Base-by-base conservation (phyloP, 2,797 vertebrate genomes). In the Erpetoichthys calabaricus region DNA sequence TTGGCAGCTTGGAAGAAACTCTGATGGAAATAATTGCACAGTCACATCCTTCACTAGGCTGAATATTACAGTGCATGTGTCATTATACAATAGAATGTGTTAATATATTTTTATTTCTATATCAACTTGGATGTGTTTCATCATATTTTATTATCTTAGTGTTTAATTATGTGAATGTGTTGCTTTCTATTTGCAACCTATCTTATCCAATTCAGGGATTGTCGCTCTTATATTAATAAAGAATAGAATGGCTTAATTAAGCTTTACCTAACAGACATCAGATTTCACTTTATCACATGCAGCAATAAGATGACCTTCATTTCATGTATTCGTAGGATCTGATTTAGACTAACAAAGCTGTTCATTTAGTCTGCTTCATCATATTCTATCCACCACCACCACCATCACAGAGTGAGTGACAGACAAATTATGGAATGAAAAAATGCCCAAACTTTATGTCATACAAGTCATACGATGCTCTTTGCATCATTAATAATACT, bases 211-310 rank as follows among this genome's bases (percentile, higher is more conserved):
- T 25, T 25, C 25, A 25, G 25, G 25, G 25, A 25, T 25, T 25
- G 25, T 25, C 25, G 25, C 25, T 25, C 56, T 53, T 60, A 52
- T 63, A 57, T 56, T 59, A 57, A 58, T 60, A 56, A 51, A 63
- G 58, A 63, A 60, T 63, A 55, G 57, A 63, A 60, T 63, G 55
- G 49, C 58, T 63, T 63, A 60, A 63, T 63, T 63, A 63, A 63
- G 59, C 57, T 57, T 57, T 47, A 63, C 58, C 54, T 42, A 56
- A 50, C 47, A 56, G 55, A 63, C 62, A 60, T 63, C 62, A 63
- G 51, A 63, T 60, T 55, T 45, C 56, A 55, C 62, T 49, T 49
- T 47, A 57, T 57, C 58, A 50, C 56, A 46, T 41, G 53, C 55
- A 4, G 25, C 57, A 60, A 60, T 60, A 56, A 57, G 53, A 63